Percentiles rank a stretch among this genome's conserved stretches.
Conservation (phyloP, 2,113 vertebrate species). For the Hemichromis elongatus region DNA sequence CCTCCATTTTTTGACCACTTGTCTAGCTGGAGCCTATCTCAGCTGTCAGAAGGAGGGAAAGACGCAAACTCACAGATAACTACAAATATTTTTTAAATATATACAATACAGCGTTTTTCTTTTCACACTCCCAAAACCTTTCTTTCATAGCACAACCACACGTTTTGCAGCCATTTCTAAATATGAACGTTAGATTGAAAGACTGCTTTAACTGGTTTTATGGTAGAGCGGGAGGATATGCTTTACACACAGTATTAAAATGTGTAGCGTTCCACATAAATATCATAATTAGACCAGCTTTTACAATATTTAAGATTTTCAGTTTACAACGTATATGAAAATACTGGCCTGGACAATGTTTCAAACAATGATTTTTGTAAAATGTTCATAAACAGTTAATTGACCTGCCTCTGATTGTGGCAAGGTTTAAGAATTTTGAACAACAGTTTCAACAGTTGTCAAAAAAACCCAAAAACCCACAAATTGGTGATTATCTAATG, state of each 20-base stretch:
- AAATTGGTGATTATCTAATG: too few relatives aligned
- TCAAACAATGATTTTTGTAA: too few relatives aligned
- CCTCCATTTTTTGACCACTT: not conserved
- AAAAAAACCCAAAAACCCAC: not conserved
- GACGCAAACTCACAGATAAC: not conserved
- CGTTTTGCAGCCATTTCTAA: not conserved
- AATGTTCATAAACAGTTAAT: not conserved
- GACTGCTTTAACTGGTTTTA: not conserved
- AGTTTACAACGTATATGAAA: not conserved
- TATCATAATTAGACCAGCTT: not conserved
- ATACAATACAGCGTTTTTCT: not conserved
- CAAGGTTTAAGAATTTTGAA: not conserved
- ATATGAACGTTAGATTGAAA: not conserved
- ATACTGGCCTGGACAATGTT: not conserved
- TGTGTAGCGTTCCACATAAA: not conserved
- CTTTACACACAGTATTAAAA: rapidly evolving
- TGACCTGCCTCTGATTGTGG: not conserved
- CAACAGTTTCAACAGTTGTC: not conserved
- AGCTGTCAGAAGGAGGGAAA: not conserved
- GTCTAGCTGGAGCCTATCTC: not conserved
- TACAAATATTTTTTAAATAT: not conserved
- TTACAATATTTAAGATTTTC: not conserved
- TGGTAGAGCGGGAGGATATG: not conserved
- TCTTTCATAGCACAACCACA: not conserved
- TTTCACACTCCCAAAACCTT: not conserved